A percentile compares a stretch with the other conserved stretches of the same genome.
These are phyloP conservation scores for Heliconius ethilla DNA, from an alignment of 2,888 invertebrate genomes.

Conservation along the genomic window DNA sequence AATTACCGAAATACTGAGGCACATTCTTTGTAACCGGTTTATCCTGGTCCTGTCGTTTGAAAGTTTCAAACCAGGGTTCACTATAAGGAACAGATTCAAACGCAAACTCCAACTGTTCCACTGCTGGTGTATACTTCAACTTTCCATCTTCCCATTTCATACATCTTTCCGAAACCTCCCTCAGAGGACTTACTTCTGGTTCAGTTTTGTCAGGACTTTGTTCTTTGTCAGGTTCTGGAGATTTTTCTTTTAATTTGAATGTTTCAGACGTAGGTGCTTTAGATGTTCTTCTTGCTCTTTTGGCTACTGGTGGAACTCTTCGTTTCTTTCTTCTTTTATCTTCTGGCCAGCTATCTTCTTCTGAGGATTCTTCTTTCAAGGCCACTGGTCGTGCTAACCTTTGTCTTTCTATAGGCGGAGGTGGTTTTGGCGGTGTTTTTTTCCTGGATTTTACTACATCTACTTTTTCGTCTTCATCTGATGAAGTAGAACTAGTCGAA, in stretches of 20 bases:
- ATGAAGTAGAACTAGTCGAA: slow-evolving; percentile 77
- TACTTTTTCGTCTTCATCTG: slow-evolving; percentile 64
- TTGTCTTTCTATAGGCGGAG: slow-evolving; percentile 66
- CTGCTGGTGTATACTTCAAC: slow-evolving; percentile 74
- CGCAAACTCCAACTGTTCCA: slow-evolving; percentile 85
- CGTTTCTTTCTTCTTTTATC: slow-evolving; percentile 63
- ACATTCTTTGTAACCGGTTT: slow-evolving; percentile 84
- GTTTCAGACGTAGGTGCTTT: slow-evolving; percentile 44
- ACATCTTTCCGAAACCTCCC: slow-evolving; percentile 65
- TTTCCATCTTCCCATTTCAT: slow-evolving; percentile 77
- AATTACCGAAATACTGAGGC: slow-evolving; percentile 81
- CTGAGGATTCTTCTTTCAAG: slow-evolving; percentile 75
- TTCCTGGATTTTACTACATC: slow-evolving; percentile 63
- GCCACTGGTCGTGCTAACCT: slow-evolving; percentile 70
- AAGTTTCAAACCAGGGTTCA: slow-evolving; percentile 91
- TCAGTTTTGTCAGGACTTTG: slow-evolving; percentile 41
- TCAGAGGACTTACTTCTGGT: slow-evolving; percentile 56
- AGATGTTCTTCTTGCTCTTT: slow-evolving; percentile 51
- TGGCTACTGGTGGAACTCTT: slow-evolving; percentile 53
- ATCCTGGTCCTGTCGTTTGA: slow-evolving; percentile 88
- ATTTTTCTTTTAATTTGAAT: slow-evolving; percentile 43
- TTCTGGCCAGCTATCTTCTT: slow-evolving; percentile 74
- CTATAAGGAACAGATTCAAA: slow-evolving; percentile 88
- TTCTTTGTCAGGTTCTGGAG: slow-evolving; percentile 47
- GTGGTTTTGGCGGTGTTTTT: slow-evolving; percentile 61